phyloP scores from a whole-genome alignment of 1,140 invertebrate species.

The Brachionus plicatilis region DNA sequence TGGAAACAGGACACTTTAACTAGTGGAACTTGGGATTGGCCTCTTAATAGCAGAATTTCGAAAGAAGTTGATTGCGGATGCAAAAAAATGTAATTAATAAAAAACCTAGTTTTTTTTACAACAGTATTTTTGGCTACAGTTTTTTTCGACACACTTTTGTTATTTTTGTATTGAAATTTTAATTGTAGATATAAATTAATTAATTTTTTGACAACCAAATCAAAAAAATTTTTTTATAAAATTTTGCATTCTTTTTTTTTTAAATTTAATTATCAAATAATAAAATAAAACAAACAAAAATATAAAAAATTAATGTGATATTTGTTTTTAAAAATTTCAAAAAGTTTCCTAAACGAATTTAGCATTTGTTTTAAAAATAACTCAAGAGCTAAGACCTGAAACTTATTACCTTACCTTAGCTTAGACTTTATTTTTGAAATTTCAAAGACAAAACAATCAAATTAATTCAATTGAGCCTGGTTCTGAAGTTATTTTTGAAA shows the following conservation, averaged over 20 bases:
- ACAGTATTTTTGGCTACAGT: background rate
- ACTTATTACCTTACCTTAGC: background rate
- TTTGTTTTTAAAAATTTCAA: background rate
- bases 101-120: background rate
- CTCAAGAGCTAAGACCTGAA: background rate
- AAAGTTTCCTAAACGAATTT: background rate
- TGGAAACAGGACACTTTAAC: too few relatives aligned
- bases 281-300: background rate
- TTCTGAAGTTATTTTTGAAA: background rate
- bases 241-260: background rate
- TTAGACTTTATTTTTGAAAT: background rate
- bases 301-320: background rate
- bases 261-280: background rate
- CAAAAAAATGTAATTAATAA: background rate
- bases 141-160: background rate
- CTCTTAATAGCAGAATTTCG: background rate
- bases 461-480: background rate
- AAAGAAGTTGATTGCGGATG: background rate
- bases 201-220: background rate
- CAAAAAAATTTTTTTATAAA: background rate
- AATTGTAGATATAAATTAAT: background rate
- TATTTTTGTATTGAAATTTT: background rate
- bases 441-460: background rate
- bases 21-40: background rate
- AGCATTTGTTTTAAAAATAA: background rate